These are phyloP conservation scores for Rhombomys opimus DNA, from an alignment of 2,113 vertebrate genomes.

Conservation along the genomic window DNA sequence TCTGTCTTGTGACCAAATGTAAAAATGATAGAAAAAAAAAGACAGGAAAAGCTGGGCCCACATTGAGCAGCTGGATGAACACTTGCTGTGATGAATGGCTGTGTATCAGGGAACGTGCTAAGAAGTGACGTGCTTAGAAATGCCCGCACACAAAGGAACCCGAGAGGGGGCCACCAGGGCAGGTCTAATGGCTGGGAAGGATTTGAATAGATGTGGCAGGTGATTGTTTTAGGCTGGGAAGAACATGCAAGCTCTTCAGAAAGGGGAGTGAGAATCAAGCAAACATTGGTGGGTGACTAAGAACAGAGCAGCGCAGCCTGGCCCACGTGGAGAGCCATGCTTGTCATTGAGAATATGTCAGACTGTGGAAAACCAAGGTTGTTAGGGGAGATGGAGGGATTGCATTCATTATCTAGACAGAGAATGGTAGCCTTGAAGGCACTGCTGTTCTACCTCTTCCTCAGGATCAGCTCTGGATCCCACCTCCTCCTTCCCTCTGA, in stretches of 20 bases:
- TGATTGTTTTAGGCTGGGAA: background rate
- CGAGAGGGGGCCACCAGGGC: background rate
- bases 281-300: background rate
- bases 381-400: background rate
- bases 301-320: background rate
- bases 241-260: background rate
- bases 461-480: background rate
- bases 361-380: background rate
- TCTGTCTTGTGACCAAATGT: background rate
- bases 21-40: background rate
- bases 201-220: too few relatives aligned
- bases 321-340: background rate
- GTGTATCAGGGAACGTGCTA: background rate
- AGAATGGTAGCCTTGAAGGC: background rate
- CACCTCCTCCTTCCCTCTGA: too few relatives aligned
- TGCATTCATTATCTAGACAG: background rate
- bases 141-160: fast-evolving
- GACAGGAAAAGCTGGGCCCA: background rate
- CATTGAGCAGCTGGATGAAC: background rate
- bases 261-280: background rate
- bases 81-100: background rate
- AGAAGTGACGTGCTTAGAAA: background rate
- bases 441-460: background rate
- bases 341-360: background rate
- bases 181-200: too few relatives aligned